A percentile compares a stretch with the other conserved stretches of the same genome.
Conservation (phyloP, 1,140 invertebrate genomes). For the Rhopalosiphum maidis region DNA sequence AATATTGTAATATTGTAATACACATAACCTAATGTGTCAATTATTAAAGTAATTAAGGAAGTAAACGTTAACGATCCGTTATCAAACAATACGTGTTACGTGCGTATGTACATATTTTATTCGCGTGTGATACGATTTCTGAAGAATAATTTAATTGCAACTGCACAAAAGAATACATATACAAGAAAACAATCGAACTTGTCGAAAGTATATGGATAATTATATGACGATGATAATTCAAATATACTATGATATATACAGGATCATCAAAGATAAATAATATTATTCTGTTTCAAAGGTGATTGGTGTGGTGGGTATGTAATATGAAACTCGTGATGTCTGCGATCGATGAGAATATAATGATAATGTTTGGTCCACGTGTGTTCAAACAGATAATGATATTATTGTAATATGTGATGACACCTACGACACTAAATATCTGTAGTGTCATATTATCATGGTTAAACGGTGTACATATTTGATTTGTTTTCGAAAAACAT, state of each 20-base stretch:
- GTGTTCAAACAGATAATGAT: too few species aligned
- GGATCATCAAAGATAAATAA: conserved; percentile 4
- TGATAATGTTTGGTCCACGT: too few species aligned
- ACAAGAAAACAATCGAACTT: neutral
- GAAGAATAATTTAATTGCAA: neutral
- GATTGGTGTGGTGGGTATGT: neutral
- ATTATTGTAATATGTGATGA: neutral
- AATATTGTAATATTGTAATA: neutral
- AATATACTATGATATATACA: neutral
- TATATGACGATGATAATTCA: neutral
- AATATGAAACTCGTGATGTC: neutral
- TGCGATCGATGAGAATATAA: neutral
- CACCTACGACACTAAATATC: neutral
- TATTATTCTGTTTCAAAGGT: neutral
- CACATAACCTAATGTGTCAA: neutral
- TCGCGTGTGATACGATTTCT: neutral
- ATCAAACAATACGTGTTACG: neutral
- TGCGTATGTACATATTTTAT: neutral
- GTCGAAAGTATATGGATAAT: neutral
- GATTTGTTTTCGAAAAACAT: neutral
- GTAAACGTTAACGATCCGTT: neutral
- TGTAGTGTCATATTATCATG: neutral
- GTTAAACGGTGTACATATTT: neutral
- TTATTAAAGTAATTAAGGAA: conserved; percentile 19
- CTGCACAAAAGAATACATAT: neutral